A percentile compares a stretch with the other conserved stretches of the same genome.
Evolutionary conservation across 1,140 invertebrate genomes (phyloP).

Genomic region (Eubasilissa regina): DNA sequence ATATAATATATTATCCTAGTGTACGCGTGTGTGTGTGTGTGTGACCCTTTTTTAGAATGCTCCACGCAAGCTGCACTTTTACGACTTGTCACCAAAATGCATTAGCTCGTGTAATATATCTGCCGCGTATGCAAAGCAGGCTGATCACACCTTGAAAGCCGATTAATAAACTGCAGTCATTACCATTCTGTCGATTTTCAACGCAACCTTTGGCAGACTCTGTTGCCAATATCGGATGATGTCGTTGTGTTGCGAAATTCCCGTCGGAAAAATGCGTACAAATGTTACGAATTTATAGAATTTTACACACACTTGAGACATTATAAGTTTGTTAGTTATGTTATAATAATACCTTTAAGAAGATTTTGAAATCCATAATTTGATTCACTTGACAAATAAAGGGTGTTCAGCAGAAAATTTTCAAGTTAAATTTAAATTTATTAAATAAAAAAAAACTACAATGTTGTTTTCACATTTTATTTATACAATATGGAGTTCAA

Average conservation of each 20-base stretch:
- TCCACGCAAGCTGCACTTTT: conserved; percentile 40
- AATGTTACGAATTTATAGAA: too few species aligned
- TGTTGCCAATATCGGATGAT: conserved; percentile 12
- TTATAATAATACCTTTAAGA: too few species aligned
- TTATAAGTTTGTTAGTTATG: too few species aligned
- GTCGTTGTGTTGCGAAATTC: background rate
- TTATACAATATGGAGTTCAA: too few species aligned
- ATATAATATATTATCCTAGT: conserved; percentile 11
- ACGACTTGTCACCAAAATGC: conserved; percentile 35
- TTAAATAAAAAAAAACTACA: too few species aligned
- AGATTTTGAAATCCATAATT: too few species aligned
- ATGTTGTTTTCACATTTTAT: too few species aligned
- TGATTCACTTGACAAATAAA: too few species aligned
- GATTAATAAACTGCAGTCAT: conserved; percentile 46
- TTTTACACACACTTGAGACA: too few species aligned
- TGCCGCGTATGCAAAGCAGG: conserved; percentile 53
- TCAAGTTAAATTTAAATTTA: too few species aligned
- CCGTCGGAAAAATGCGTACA: too few species aligned
- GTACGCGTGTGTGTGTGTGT: background rate
- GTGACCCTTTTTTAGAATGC: conserved; percentile 15
- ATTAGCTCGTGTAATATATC: conserved; percentile 45
- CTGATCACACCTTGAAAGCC: conserved; percentile 55
- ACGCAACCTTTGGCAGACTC: conserved; percentile 1
- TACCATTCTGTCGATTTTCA: conserved; percentile 45
- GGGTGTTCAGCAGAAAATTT: too few species aligned